Evolutionary conservation across 2,797 vertebrate species (phyloP), one percentile per base, ranked within the genome.

Genomic region (Melanogrammus aeglefinus): DNA sequence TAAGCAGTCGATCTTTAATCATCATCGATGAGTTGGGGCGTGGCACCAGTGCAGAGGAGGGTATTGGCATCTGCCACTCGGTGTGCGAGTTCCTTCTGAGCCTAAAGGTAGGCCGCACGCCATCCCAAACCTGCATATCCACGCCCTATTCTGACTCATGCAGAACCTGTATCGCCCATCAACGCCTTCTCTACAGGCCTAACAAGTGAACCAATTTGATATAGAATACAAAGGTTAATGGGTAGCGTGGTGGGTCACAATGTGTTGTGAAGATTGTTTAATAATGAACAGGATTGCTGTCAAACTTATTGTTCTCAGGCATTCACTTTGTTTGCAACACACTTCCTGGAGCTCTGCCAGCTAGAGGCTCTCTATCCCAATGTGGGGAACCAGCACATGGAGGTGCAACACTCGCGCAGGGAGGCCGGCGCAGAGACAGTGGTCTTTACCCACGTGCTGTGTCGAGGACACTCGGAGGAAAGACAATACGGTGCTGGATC

Each of bases 11-110:
- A 79, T 99, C 98, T 33, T 94, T 99, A 73, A 96, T 98, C 89
- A 95, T 99, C 90, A 97, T 99, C 78, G 98, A 99, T 47, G 97
- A 99, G 90, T 91, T 99, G 88, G 98, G 98, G 76, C 96, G 98
- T 92, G 96, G 98, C 21, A 99, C 98, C 77, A 97, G 96, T 89
- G 94, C 97, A 14, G 96, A 99, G 88, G 98, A 99, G 92, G 97
- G 97, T n/a, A 95, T 98, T 72, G 98, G 98, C 41, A 95, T 99
- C 86, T 99, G 97, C 90, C 96, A 97, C 21, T 94, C 97, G 24
- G 92, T 97, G 78, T 98, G 97, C 87, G 98, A 99, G 94, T 95
- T 96, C 89, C 95, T 99, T 76, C 93, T 99, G 84, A 93, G 91
- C 86, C 93, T 95, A 82, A 98, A 97, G 97, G 98, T 99, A 96